Evolutionary conservation across 1,140 invertebrate genomes (phyloP), one percentile per base, ranked within the genome.

Genomic region (Zelostemma sp.): DNA sequence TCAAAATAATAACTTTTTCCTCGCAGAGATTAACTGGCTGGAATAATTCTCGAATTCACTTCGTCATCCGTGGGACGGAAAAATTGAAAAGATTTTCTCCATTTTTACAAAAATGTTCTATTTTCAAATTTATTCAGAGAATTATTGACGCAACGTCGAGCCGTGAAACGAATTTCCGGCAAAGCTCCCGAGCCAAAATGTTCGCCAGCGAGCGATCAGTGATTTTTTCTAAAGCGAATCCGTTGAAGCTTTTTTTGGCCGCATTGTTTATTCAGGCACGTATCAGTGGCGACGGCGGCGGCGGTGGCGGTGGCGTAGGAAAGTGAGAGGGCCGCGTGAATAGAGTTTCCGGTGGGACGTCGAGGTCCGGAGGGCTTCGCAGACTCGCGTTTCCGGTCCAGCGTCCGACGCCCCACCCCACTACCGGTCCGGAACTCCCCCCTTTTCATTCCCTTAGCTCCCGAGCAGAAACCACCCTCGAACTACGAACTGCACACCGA

Each of bases 351-450:
- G 82, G 79, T 81, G 77, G 79, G 75, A 81, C 77, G 80, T 75
- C 76, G 74, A 75, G 77, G 76, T 81, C 76, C 78, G 78, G 77
- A 78, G 80, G 78, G 80, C 73, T 81, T 74, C 71, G 76, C 80
- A 81, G 80, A 81, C 80, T 81, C 80, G 78, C 72, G 80, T 77
- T 82, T 85, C 83, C 82, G 81, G 81, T 83, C 81, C 74, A 77
- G 80, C 77, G 72, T 80, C 77, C 75, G 71, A 58, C 71, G 68
- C 74, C 76, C 67, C 76, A 73, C 71, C 74, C 79, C 68, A 74
- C 77, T 80, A 76, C 74, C 78, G 78, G 78, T 77, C 78, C 79
- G 78, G 79, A 81, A 80, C 74, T 78, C 65, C 60, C 71, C 61
- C 38, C 43, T 54, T 61, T 63, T 57, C 49, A 67, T 55, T 57